Evolutionary conservation across 37 sponge, comb jelly and placozoan genomes (phyloP).

Genomic region (Hexactinellida sp.): DNA sequence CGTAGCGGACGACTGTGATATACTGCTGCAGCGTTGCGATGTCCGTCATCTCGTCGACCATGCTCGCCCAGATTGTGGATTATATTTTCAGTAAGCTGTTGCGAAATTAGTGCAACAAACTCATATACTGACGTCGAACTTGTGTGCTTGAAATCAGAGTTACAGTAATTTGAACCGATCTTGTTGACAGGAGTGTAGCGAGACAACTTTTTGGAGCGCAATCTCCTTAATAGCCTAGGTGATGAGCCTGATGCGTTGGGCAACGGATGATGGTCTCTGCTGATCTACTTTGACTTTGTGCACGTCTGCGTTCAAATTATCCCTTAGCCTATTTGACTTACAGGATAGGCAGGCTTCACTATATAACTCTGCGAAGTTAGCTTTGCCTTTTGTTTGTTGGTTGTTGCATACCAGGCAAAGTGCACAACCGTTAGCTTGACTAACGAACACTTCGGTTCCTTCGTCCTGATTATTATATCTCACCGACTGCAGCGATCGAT

Average conservation of each 20-base stretch:
- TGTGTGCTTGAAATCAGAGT: background rate
- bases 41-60: slow-evolving; percentile 7
- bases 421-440: background rate
- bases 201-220: background rate
- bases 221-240: background rate
- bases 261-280: background rate
- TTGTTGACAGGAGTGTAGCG: background rate
- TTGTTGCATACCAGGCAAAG: background rate
- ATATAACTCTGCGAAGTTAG: background rate
- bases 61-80: background rate
- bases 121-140: background rate
- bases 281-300: background rate
- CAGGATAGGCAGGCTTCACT: background rate
- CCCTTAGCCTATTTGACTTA: background rate
- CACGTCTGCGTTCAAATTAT: background rate
- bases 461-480: background rate
- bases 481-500: background rate
- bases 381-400: background rate
- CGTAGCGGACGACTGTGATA: background rate
- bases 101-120: background rate
- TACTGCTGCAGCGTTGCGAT: background rate
- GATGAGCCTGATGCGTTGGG: background rate
- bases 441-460: background rate
- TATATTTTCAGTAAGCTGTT: background rate
- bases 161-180: background rate